These are phyloP conservation scores for Pristionchus japonicus DNA, from an alignment of 2,888 invertebrate species.

Conservation along the genomic window DNA sequence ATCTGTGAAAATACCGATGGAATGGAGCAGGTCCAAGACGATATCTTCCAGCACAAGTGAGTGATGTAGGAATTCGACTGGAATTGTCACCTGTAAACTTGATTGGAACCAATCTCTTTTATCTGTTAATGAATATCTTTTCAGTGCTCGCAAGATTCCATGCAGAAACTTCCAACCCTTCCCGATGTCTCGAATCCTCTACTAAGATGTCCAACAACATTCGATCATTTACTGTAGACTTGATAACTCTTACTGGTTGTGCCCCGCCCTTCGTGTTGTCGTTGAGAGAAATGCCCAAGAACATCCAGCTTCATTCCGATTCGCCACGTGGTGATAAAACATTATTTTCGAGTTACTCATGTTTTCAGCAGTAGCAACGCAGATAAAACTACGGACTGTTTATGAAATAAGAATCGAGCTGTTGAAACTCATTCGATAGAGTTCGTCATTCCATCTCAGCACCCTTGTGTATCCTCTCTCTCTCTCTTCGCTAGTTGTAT, in stretches of 20 bases:
- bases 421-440: background rate
- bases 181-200: background rate
- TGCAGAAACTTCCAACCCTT: background rate
- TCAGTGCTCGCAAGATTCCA: conserved; percentile 4
- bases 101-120: too few relatives aligned
- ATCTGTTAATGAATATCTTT: background rate
- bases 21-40: conserved; percentile 3
- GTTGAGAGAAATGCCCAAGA: background rate
- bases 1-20: conserved; percentile 40
- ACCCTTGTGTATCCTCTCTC: background rate
- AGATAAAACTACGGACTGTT: too few relatives aligned
- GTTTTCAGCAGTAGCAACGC: background rate
- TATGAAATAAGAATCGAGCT: too few relatives aligned
- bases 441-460: background rate
- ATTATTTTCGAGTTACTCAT: background rate
- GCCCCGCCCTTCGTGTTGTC: background rate
- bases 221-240: too few relatives aligned
- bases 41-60: conserved; percentile 13
- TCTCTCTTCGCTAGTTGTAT: background rate
- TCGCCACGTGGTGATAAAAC: background rate
- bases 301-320: background rate
- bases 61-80: background rate
- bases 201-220: background rate
- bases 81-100: too few relatives aligned
- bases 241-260: background rate